Conservation (phyloP, 2,113 vertebrate genomes). For the Megaceryle torquata region DNA sequence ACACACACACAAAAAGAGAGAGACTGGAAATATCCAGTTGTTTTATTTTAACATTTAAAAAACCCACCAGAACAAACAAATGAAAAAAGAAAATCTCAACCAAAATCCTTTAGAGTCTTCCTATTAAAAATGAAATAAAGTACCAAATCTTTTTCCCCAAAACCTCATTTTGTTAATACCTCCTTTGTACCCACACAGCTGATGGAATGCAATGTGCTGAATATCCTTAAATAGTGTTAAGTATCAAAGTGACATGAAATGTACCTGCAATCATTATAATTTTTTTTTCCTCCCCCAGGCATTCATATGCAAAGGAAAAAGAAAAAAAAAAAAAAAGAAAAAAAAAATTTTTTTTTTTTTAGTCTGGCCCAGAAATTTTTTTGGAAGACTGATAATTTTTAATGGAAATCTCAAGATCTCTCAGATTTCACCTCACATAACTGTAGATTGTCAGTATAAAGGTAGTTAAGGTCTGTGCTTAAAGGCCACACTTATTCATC, state of each 20-base stretch:
- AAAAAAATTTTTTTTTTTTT: too few relatives aligned
- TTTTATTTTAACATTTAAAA: not conserved
- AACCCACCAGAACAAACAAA: not conserved
- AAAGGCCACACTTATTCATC: not conserved
- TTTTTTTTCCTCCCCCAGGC: not conserved
- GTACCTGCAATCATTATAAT: not conserved
- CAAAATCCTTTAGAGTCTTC: rapidly evolving
- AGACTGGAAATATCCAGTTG: not conserved
- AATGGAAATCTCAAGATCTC: not conserved
- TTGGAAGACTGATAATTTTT: not conserved
- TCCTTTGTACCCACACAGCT: not conserved
- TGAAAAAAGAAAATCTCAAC: not conserved
- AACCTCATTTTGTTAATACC: not conserved
- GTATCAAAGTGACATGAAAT: not conserved
- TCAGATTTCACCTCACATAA: not conserved
- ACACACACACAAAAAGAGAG: not conserved
- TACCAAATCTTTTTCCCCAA: not conserved
- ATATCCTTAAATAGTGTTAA: not conserved
- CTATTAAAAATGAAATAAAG: not conserved
- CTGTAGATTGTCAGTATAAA: not conserved
- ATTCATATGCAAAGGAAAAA: not conserved
- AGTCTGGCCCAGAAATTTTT: not conserved
- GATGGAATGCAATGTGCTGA: not conserved
- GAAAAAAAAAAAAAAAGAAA: not conserved
- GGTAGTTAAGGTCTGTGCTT: not conserved